Evolutionary conservation across 2,888 invertebrate species (phyloP), one percentile per base, ranked within the genome.

Genomic region (Trypoxylon attenuatum): DNA sequence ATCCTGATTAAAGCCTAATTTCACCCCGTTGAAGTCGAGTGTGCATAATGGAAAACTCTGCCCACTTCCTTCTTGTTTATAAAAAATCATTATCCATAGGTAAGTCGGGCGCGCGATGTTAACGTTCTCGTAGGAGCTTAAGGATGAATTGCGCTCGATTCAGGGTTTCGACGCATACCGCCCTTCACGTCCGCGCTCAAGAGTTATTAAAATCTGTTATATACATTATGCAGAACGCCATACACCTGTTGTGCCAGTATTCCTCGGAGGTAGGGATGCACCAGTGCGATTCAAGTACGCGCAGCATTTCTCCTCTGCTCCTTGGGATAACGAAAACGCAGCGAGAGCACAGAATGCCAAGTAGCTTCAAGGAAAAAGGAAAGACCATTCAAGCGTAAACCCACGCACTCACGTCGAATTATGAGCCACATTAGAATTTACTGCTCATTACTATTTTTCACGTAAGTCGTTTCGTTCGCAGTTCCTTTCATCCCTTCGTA

Each of bases 221-320:
- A 46, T 42, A 53, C 56, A 57, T 61, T 57, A 67, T 55, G 53
- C 55, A 67, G 53, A 53, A 39, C 55, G 52, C 33, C 23, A 39
- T 68, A 42, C 68, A 68, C 68, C 68, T 68, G 68, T 68, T 68
- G 68, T 68, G 42, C 67, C 56, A 39, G 60, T 67, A 57, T 68
- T 57, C 57, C 60, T 56, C 43, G 13, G 60, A 60, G 67, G 56
- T 56, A 46, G 55, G 55, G 52, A 54, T 65, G 57, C 47, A 55
- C 59, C 58, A 10, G 51, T 55, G 43, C 51, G 55, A 49, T 47
- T 56, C 53, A 66, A 61, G 67, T 50, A 61, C 59, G 68, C 67
- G 53, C 67, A 45, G 42, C 59, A 60, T 68, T 68, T 52, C 67
- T 53, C 53, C 59, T 47, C 51, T 52, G 59, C 52, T 67, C 65